Evolutionary conservation across 2,113 vertebrate species (phyloP), one percentile per base, ranked within the genome.

Genomic region (Solea solea): DNA sequence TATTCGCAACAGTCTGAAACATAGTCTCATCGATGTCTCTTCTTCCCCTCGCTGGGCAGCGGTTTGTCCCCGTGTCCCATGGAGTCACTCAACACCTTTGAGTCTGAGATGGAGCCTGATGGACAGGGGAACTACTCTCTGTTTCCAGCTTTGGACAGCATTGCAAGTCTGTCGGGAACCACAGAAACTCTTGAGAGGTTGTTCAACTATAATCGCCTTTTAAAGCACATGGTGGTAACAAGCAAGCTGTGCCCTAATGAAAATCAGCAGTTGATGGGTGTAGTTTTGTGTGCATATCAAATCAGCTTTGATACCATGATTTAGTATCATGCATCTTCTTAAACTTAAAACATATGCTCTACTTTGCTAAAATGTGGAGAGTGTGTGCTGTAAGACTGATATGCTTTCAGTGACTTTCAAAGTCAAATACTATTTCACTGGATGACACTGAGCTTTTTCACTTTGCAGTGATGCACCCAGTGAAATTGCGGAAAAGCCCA

Each of bases 81-180:
- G 92, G 94, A 94, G 89, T 88, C 94, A 8, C 87, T 94, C 59
- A 94, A 92, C 86, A 81, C 91, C 41, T 94, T 95, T 83, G 94
- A 94, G 58, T 90, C 94, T 4, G 94, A 94, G 86, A 94, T 94
- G 91, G 94, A 94, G 81, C 74, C 92, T 11, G 94, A 95, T 27
- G 93, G 88, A 42, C 93, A 93, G 74, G 93, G 93, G 3, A 92
- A 63, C 85, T 94, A 94, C 77, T 94, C 94, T 3, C 85, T 95
- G 34, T 95, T 95, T 82, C 94, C 94, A 49, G 93, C 90, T 28
- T 67, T 95, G 76, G 94, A 95, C 82, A 94, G 84, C 65, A 94
- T 95, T 45, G 87, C 91, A 12, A 90, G 90, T 77, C 82, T 95
- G 49, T 88, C 94, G 8, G 93, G 90, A 27, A 81, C 90, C 2